Evolutionary conservation across 2,113 vertebrate species (phyloP).

Genomic region (Engraulis encrasicolus): DNA sequence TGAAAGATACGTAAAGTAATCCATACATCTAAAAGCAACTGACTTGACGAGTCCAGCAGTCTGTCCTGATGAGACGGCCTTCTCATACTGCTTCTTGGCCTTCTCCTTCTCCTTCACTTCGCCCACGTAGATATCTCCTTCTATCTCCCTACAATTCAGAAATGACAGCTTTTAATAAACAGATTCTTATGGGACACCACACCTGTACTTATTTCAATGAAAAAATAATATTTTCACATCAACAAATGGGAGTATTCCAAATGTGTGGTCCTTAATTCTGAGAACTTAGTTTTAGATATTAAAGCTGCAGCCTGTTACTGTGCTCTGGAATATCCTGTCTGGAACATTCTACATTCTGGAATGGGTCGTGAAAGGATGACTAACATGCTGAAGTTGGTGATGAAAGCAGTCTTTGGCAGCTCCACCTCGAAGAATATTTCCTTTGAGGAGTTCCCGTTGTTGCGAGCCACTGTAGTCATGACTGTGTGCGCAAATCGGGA

Average conservation of each 20-base stretch:
- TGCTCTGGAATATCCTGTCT: no score
- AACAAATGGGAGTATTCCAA: background rate
- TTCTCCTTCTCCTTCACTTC: constrained; percentile 87
- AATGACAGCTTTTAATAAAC: background rate
- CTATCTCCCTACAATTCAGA: constrained; percentile 78
- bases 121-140: constrained; percentile 81
- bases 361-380: constrained; percentile 49
- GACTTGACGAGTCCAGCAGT: constrained; percentile 92
- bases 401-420: constrained; percentile 93
- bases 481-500: constrained; percentile 89
- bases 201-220: background rate
- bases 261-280: background rate
- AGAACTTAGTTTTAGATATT: background rate
- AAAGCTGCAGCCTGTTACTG: background rate
- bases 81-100: constrained; percentile 88
- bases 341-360: background rate
- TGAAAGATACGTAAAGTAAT: background rate
- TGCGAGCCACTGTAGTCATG: constrained; percentile 86
- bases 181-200: background rate
- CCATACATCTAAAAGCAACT: constrained; percentile 45
- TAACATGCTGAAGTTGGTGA: constrained; percentile 94
- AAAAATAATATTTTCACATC: background rate
- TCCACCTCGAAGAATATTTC: constrained; percentile 91
- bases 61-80: constrained; percentile 84
- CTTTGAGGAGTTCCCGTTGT: constrained; percentile 78